Base-by-base conservation (phyloP, 1,140 invertebrate genomes). In the Apis laboriosa region DNA sequence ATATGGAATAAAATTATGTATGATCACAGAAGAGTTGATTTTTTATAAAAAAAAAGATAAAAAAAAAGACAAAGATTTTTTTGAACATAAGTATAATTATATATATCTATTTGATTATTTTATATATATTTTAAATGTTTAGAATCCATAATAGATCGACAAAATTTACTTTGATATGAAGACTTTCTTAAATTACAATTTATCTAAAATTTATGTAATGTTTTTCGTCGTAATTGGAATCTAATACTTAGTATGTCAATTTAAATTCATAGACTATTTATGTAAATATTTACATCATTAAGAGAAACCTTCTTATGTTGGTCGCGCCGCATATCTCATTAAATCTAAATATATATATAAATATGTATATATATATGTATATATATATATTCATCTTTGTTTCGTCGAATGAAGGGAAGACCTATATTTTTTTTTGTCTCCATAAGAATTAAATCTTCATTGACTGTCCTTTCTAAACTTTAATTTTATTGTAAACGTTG, bases 351-450 rank as follows among this genome's bases (percentile, higher is more conserved):
- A 64, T 84, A 73, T 51, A 17, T 51, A 24, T 71, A 71, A 24
- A 49, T 71, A 71, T 53, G 53, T 71, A 51, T 72, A 43, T 43
- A 43, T 71, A 74, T 84, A 58, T 51, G 9, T 51, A 24, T 71
- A 71, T 53, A 49, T 71, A 71, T 53, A 71, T 71, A 51, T 72
- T 83, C 24, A 66, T 67, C 17, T 66, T 87, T 73, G 67, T 86
- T 81, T 78, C 68, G 68, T 81, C 68, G 64, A 84, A 81, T 81
- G 77, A 84, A 64, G 68, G 86, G 86, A 88, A 88, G 85, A 88
- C 86, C 82, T 81, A 81, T 84, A 70, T 80, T 74, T 72, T 43
- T 74, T 79, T 77, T 63, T 28, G 15, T 58, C 56, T 75, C 70
- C 51, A 21, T 67, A 11, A 60, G 55, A 56, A 78, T 63, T 58